These are phyloP conservation scores for Rotaria macrura DNA, from an alignment of 2,888 invertebrate genomes.

Conservation along the genomic window DNA sequence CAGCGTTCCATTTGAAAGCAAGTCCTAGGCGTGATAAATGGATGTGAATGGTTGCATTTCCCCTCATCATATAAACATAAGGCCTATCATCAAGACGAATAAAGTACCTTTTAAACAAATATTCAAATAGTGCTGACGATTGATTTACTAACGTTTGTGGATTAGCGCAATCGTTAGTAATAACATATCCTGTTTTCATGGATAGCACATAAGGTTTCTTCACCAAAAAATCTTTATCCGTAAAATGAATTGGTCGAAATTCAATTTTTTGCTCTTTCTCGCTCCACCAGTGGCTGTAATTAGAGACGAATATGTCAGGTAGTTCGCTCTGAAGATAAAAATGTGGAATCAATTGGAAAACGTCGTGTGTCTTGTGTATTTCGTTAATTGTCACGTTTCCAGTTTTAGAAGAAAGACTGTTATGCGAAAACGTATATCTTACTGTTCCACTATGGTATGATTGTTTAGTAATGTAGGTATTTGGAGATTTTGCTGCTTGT, in stretches of 20 bases:
- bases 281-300: not conserved
- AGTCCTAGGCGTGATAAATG: not conserved
- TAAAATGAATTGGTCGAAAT: not conserved
- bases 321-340: not conserved
- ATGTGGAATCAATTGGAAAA: not conserved
- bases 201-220: not conserved
- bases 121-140: not conserved
- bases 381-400: not conserved
- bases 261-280: not conserved
- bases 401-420: not conserved
- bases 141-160: not conserved
- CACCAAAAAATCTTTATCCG: not conserved
- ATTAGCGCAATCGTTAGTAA: not conserved
- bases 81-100: not conserved
- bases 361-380: not conserved
- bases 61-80: not conserved
- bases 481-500: not conserved
- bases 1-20: not conserved
- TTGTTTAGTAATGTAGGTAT: not conserved
- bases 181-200: not conserved
- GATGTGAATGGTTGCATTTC: not conserved
- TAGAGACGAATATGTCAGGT: not conserved
- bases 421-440: not conserved
- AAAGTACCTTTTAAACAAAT: not conserved
- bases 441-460: not conserved